phyloP scores from a whole-genome alignment of 92 coral and sea anemone species.

The Epizoanthus illoricatus region DNA sequence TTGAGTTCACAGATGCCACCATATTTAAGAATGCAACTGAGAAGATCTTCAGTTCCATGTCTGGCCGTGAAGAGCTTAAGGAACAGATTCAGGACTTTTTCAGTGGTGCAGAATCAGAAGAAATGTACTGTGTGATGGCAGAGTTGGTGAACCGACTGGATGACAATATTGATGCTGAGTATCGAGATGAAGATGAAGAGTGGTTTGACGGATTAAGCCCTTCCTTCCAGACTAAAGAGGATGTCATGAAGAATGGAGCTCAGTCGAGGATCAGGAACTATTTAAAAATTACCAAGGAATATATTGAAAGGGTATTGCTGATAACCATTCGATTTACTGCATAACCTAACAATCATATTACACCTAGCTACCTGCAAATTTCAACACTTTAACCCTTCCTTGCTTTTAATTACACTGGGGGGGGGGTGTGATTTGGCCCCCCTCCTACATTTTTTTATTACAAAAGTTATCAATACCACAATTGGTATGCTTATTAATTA shows the following conservation, averaged over 20 bases:
- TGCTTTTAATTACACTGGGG: no score
- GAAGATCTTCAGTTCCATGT: slow-evolving; percentile 68
- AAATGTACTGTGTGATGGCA: slow-evolving; percentile 73
- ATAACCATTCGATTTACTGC: no score
- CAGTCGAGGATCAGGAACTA: slow-evolving; percentile 84
- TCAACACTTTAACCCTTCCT: no score
- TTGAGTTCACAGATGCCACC: slow-evolving; percentile 70
- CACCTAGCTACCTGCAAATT: no score
- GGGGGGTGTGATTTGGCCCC: no score
- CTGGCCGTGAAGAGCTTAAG: slow-evolving; percentile 56
- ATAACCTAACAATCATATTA: no score
- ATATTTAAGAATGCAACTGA: slow-evolving; percentile 75
- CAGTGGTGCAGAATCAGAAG: slow-evolving; percentile 60
- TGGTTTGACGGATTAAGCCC: slow-evolving; percentile 89
- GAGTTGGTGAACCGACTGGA: slow-evolving; percentile 73
- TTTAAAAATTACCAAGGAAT: slow-evolving; percentile 73
- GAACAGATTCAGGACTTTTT: slow-evolving; percentile 69
- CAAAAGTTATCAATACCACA: no score
- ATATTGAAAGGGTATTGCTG: slow-evolving; percentile 68
- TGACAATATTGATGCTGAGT: slow-evolving; percentile 85
- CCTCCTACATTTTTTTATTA: no score
- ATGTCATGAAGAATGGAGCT: slow-evolving; percentile 71
- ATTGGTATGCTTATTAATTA: no score
- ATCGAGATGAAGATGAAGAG: slow-evolving; percentile 68
- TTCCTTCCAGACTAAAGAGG: slow-evolving; percentile 74